These are phyloP conservation scores for Iselma pallidipennis DNA, from an alignment of 2,888 invertebrate genomes.

Conservation along the genomic window DNA sequence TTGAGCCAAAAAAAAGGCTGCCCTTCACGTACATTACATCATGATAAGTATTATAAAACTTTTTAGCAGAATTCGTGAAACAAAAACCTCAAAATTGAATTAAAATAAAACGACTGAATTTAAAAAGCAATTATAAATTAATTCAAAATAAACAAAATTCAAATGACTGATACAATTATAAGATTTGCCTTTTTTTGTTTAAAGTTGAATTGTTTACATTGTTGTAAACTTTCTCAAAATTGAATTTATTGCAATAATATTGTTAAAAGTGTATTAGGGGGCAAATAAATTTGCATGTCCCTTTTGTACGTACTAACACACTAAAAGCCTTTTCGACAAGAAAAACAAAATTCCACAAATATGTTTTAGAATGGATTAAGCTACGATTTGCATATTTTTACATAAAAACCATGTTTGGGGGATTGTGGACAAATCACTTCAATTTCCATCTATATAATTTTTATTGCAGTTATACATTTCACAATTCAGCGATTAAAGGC, in stretches of 20 bases:
- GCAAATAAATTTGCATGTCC: slow-evolving; percentile 26
- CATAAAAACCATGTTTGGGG: slow-evolving; percentile 22
- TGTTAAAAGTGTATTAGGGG: slow-evolving; percentile 22
- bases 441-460: slow-evolving; percentile 14
- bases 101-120: no score
- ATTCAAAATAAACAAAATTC: no score
- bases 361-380: slow-evolving; percentile 26
- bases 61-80: no score
- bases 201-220: slow-evolving; percentile 24
- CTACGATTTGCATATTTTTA: slow-evolving; percentile 28
- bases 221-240: slow-evolving; percentile 23
- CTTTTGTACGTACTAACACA: slow-evolving; percentile 14
- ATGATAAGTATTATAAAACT: no score
- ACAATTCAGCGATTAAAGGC: slow-evolving; percentile 9
- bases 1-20: no score
- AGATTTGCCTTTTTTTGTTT: no score
- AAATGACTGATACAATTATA: no score
- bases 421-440: slow-evolving; percentile 24
- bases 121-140: no score
- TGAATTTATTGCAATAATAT: slow-evolving; percentile 24
- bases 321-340: slow-evolving; percentile 20
- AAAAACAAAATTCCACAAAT: slow-evolving; percentile 25
- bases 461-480: slow-evolving; percentile 22
- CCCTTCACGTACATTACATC: no score
- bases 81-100: no score